Evolutionary conservation across 2,888 invertebrate genomes (phyloP), one percentile per base, ranked within the genome.

Genomic region (Platyscelio sp.): DNA sequence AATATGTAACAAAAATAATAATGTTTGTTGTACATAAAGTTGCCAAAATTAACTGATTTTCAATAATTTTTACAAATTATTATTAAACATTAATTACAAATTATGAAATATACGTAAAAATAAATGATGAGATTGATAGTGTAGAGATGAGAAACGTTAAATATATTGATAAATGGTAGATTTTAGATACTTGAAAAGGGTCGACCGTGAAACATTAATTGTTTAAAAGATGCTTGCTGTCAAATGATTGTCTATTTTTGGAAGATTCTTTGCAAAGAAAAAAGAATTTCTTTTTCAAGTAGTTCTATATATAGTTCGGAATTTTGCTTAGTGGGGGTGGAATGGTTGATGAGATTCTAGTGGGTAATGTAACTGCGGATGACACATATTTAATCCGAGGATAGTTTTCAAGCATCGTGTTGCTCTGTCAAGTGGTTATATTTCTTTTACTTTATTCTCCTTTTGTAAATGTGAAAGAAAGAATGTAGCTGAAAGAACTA

Each of bases 261-360:
- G 58, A 6, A 22, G 27, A 58, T 43, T 5, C 26, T 68, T 22
- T 26, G 20, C 20, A 71, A 13, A 60, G 60, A 58, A 58, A 27
- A 43, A 72, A 33, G 24, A 63, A 71, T 70, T 71, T 71, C n/a
- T 38, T n/a, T n/a, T n/a, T n/a, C 43, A n/a, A 72, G 56, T 18
- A 20, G 4, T 40, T 18, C 26, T 72, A 79, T 79, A 70, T 78
- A 79, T 72, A 79, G 72, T 51, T 56, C 63, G 54, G 49, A 75
- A 75, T 81, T 65, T 60, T 20, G 46, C 9, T 46, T 67, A 49
- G 51, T 24, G 54, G 61, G 49, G 33, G 11, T 54, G 13, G 18
- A n/a, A 70, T 65, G 56, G 61, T 75, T 75, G 51, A 81, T 74
- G 74, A 75, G 74, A 33, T 81, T 81, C 68, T 68, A 68, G 61